Conservation (phyloP, 2,113 vertebrate genomes). For the Acanthochromis polyacanthus region DNA sequence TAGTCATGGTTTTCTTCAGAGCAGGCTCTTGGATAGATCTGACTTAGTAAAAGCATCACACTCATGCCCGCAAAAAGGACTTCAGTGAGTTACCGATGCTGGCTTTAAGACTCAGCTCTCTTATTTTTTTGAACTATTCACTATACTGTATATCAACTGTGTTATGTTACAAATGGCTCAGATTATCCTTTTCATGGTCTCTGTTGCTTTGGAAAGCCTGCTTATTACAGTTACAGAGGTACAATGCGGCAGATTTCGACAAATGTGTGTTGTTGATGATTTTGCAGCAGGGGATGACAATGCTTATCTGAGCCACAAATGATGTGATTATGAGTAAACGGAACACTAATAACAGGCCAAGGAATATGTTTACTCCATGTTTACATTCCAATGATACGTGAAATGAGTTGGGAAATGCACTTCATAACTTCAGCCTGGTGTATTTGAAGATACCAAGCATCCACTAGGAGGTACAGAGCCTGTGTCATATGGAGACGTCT, state of each 20-base stretch:
- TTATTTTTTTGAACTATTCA: constrained; percentile 64
- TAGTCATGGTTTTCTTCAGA: constrained; percentile 82
- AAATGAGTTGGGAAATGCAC: constrained; percentile 66
- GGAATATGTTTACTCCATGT: constrained; percentile 83
- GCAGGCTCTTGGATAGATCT: constrained; percentile 83
- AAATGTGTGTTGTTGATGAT: constrained; percentile 37
- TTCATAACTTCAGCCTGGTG: constrained; percentile 60
- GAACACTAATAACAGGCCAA: constrained; percentile 82
- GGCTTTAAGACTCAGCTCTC: constrained; percentile 56
- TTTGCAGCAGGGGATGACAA: constrained; percentile 67
- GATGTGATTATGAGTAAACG: constrained; percentile 68
- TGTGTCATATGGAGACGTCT: constrained; percentile 61
- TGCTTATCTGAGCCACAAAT: constrained; percentile 77
- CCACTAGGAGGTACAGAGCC: constrained; percentile 65
- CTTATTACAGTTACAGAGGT: constrained; percentile 52
- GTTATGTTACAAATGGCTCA: constrained; percentile 74
- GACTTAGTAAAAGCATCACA: constrained; percentile 73
- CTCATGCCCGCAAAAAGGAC: constrained; percentile 56
- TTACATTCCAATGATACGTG: constrained; percentile 81
- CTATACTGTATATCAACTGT: constrained; percentile 64
- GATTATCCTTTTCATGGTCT: constrained; percentile 70
- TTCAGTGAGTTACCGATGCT: constrained; percentile 52
- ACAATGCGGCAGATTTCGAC: constrained; percentile 54
- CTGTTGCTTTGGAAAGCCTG: constrained; percentile 51
- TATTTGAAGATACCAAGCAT: constrained; percentile 62